These are phyloP conservation scores for Agrochola macilenta DNA, from an alignment of 2,888 invertebrate species.

Conservation along the genomic window DNA sequence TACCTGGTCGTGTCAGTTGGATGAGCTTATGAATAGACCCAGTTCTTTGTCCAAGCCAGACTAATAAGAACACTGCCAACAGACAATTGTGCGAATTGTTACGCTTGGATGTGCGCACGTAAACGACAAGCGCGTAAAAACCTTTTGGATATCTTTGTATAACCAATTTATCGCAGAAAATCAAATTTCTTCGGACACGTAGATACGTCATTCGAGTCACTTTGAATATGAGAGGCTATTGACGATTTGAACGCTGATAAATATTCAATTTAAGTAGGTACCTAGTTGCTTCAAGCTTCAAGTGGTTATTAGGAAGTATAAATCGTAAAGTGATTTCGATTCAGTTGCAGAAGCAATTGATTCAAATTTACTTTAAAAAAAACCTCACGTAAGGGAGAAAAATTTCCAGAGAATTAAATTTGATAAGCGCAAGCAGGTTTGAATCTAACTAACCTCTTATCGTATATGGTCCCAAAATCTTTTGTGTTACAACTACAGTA, in stretches of 20 bases:
- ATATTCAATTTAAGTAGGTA: conserved; percentile 24
- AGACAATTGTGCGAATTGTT: conserved; percentile 68
- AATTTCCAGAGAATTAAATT: background rate
- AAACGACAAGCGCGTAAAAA: conserved; percentile 40
- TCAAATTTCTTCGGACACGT: conserved; percentile 10
- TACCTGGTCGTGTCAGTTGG: conserved; percentile 69
- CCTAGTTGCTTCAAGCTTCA: conserved; percentile 13
- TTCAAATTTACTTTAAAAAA: background rate
- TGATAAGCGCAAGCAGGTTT: background rate
- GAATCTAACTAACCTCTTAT: background rate
- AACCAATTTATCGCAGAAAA: conserved; percentile 31
- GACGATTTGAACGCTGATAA: conserved; percentile 26
- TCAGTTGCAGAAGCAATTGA: too few species aligned
- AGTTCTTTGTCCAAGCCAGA: conserved; percentile 71
- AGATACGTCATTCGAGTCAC: conserved; percentile 16
- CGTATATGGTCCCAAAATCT: conserved; percentile 11
- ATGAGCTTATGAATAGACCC: conserved; percentile 72
- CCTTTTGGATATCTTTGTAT: conserved; percentile 17
- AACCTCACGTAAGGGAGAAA: background rate
- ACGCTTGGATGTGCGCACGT: conserved; percentile 63
- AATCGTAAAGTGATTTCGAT: background rate
- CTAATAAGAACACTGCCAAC: conserved; percentile 69
- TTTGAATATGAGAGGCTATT: conserved; percentile 4
- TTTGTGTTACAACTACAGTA: conserved; percentile 24
- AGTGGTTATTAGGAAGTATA: conserved; percentile 6